Base-by-base conservation (phyloP, 2,113 vertebrate genomes). In the Hippopotamus amphibius region DNA sequence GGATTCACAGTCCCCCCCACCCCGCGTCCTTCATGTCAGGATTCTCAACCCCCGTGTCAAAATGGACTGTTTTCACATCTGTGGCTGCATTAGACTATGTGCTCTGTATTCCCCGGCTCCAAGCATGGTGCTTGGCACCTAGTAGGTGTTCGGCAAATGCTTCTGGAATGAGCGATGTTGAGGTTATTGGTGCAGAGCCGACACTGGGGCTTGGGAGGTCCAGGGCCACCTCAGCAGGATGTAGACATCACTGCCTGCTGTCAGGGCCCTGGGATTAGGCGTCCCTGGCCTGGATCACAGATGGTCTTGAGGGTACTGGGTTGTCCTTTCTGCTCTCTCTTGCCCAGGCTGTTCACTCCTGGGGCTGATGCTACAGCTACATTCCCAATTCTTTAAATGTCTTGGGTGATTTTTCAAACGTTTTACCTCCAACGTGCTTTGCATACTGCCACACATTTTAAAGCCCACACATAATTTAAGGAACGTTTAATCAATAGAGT, bases 401-500 rank as follows among this genome's bases (percentile, higher is more conserved):
- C 97, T 95, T 55, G 80, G 77, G 81, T 55, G 84, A 92, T 90
- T 96, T 96, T 96, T 97, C 85, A 96, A 97, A 88, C 10, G 0
- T 96, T 98, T 97, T 97, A 92, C 90, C 83, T 97, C 90, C 66
- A 68, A 96, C 76, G 84, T 97, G 98, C 92, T 95, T 98, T 97
- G 98, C 97, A 97, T 98, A 88, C 83, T 87, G 90, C 91, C 87
- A 90, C 96, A 92, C 89, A 21, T 90, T 97, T 98, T 84, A 93
- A 97, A 97, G 93, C 96, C 76, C 90, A 97, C 96, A 90, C 95
- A 92, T 97, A 98, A 98, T 98, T 98, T 98, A 97, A 95, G 97
- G 96, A 98, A 97, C 97, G 96, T 97, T 97, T 98, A 98, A 98
- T 98, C 98, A 98, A 97, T 98, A 98, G 96, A 95, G 93, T 96